Conservation (phyloP, 2,888 invertebrate species). For the Scaptomyza parva region DNA sequence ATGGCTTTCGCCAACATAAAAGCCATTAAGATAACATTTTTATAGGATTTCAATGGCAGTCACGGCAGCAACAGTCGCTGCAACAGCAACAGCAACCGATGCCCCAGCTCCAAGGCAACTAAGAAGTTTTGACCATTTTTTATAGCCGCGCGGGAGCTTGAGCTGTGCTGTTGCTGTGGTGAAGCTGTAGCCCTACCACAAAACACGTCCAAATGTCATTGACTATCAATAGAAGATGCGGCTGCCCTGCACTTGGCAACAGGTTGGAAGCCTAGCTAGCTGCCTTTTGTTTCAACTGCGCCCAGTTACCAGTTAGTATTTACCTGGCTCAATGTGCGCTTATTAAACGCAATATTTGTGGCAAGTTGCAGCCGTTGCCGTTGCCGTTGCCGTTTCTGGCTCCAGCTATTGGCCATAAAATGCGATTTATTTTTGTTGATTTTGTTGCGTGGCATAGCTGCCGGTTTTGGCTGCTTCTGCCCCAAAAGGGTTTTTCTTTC, state of each 20-base stretch:
- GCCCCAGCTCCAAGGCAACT: constrained; percentile 52
- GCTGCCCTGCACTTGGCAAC: constrained; percentile 64
- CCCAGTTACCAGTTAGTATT: constrained; percentile 64
- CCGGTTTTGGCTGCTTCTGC: background rate
- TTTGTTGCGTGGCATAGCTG: constrained; percentile 39
- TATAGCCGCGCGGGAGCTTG: constrained; percentile 46
- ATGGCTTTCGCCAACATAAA: constrained; percentile 83
- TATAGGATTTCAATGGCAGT: constrained; percentile 76
- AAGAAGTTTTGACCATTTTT: constrained; percentile 64
- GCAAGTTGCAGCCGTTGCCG: constrained; percentile 63
- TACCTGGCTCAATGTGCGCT: constrained; percentile 66
- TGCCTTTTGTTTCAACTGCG: constrained; percentile 67
- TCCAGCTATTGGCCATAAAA: constrained; percentile 67
- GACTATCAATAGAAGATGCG: constrained; percentile 78
- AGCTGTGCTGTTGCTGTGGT: constrained; percentile 8
- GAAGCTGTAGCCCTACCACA: constrained; percentile 57
- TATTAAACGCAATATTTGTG: constrained; percentile 81
- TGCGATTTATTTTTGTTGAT: constrained; percentile 81
- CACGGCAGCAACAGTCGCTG: constrained; percentile 56
- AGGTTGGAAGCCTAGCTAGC: constrained; percentile 48
- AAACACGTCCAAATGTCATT: constrained; percentile 77
- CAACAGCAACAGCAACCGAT: constrained; percentile 31
- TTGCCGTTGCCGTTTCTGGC: constrained; percentile 29
- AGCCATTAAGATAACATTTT: constrained; percentile 83
- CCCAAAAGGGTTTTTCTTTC: constrained; percentile 60